Evolutionary conservation across 2,113 vertebrate species (phyloP).

Genomic region (Tretioscincus oriximinensis): DNA sequence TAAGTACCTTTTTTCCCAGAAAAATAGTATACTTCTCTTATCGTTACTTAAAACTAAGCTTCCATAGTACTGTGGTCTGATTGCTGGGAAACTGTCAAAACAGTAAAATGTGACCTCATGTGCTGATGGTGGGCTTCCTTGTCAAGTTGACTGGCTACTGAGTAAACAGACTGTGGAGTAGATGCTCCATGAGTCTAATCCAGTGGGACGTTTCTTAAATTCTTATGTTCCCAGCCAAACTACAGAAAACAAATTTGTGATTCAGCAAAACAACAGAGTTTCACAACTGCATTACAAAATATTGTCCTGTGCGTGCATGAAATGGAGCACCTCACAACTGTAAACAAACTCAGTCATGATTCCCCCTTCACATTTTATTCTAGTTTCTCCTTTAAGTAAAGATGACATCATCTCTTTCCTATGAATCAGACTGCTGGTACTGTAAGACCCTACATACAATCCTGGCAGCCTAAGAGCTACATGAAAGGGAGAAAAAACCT

Average conservation of each 20-base stretch:
- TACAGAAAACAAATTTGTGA: constrained; percentile 25
- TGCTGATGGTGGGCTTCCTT: too few species aligned
- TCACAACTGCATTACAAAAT: constrained; percentile 17
- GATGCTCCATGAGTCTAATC: too few species aligned
- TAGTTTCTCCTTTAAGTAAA: constrained; percentile 69
- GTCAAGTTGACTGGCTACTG: too few species aligned
- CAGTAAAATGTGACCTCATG: too few species aligned
- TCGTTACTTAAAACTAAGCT: too few species aligned
- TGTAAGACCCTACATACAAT: constrained; percentile 49
- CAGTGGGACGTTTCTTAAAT: too few species aligned
- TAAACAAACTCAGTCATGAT: constrained; percentile 69
- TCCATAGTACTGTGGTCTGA: not conserved
- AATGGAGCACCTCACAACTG: constrained; percentile 57
- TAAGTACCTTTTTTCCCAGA: constrained; percentile 28
- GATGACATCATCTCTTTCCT: constrained; percentile 79
- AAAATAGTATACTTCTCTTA: constrained; percentile 19
- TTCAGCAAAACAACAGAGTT: constrained; percentile 19
- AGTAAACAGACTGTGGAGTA: too few species aligned
- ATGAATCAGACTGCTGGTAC: constrained; percentile 65
- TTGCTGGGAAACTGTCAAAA: too few species aligned
- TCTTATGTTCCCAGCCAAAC: constrained; percentile 25
- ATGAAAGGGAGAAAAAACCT: constrained; percentile 48
- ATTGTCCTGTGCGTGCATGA: constrained; percentile 11
- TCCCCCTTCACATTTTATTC: constrained; percentile 65
- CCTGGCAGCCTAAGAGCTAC: constrained; percentile 43